Conservation (phyloP, 2,113 vertebrate genomes). For the Barbus barbus region DNA sequence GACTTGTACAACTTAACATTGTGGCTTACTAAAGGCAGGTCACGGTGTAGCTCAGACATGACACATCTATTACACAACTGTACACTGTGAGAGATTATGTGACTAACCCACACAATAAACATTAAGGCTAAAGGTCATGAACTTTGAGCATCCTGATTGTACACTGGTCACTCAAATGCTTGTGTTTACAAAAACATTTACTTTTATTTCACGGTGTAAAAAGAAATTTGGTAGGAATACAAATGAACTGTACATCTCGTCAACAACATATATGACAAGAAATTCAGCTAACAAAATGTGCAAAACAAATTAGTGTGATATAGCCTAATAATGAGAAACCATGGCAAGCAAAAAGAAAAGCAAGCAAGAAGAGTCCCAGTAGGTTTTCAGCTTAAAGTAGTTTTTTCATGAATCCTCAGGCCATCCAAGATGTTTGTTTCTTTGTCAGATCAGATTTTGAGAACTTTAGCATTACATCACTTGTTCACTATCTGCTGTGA, state of each 20-base stretch:
- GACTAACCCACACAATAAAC: background rate
- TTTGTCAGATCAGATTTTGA: too few relatives aligned
- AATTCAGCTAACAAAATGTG: background rate
- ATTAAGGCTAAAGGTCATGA: conserved; percentile 2
- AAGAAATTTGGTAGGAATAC: background rate
- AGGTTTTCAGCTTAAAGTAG: too few relatives aligned
- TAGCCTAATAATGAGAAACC: background rate
- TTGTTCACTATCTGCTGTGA: too few relatives aligned
- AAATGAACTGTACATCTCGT: background rate
- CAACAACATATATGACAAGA: background rate
- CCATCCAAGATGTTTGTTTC: too few relatives aligned
- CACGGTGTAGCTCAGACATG: background rate
- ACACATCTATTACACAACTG: conserved; percentile 7
- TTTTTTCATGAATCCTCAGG: too few relatives aligned
- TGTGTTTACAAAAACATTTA: background rate
- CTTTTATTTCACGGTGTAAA: background rate
- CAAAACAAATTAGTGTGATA: background rate
- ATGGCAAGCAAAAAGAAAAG: background rate
- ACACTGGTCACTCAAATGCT: background rate
- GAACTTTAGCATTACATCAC: too few relatives aligned
- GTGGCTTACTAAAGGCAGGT: background rate
- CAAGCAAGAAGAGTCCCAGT: background rate
- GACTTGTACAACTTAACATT: background rate
- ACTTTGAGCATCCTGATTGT: background rate
- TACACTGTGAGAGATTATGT: conserved; percentile 15